Conservation (phyloP, 2,888 invertebrate species). For the Agrotis puta region DNA sequence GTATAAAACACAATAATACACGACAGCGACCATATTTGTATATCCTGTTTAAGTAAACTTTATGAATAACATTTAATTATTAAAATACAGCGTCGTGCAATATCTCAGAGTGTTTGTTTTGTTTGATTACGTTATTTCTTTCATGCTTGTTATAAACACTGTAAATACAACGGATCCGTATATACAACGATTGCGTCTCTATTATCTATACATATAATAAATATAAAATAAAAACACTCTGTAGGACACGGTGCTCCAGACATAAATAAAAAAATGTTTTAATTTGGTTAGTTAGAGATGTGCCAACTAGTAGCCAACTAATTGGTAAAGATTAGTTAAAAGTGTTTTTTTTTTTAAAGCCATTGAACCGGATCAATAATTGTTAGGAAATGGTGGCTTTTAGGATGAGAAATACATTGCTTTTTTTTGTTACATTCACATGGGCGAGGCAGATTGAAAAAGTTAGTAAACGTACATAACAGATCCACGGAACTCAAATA, state of each 20-base stretch:
- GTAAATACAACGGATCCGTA: background rate
- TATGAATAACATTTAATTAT: conserved; percentile 9
- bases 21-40: no score
- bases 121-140: background rate
- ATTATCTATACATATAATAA: no score
- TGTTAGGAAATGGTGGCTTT: no score
- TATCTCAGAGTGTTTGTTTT: background rate
- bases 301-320: no score
- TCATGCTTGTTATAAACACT: conserved; percentile 4
- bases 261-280: no score
- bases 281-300: no score
- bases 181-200: conserved; percentile 2
- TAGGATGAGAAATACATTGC: no score
- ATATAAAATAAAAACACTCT: no score
- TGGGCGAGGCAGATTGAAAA: background rate
- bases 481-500: background rate
- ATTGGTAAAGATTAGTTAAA: no score
- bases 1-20: background rate
- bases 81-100: background rate
- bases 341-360: no score
- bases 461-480: background rate
- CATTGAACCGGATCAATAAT: no score
- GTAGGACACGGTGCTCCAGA: no score
- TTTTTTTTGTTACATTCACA: background rate
- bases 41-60: background rate